Base-by-base conservation (phyloP, 2,888 invertebrate genomes). In the Microplitis deprimator region DNA sequence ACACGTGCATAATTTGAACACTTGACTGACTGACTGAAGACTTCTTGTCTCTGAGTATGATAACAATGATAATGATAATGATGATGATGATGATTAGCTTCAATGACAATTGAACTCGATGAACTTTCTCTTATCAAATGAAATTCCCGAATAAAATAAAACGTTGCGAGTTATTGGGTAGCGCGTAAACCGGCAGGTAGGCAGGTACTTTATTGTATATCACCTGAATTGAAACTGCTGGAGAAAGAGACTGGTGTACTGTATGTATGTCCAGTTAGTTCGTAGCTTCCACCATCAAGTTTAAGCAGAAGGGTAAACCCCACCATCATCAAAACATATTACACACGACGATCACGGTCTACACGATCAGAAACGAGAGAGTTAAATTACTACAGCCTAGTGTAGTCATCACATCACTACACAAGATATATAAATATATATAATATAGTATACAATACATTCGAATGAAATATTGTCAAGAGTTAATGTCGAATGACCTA, bases 241-340 rank as follows among this genome's bases (percentile, higher is more conserved):
- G 85, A 85, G 86, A 87, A 86, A 87, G 86, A 87, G 86, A 88
- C 88, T 88, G 88, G 82, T 80, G 81, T 82, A 84, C 83, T 81
- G 86, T 85, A 84, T 84, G 85, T 83, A 83, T 87, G 88, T 88
- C 89, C 88, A 88, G 89, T 88, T 89, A 88, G 86, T 85, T 88
- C 83, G 85, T 83, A 84, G 85, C 86, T 85, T 84, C 85, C 83
- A 84, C 81, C 73, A 73, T 50, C 50, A 50, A 50, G 50, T 50
- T 50, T 50, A 62, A 81, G 84, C 86, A 87, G 85, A 87, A 87
- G 87, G 85, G 85, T 85, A 84, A 82, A 79, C 85, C 84, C 85
- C 85, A 80, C 83, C 85, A 82, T 82, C 13, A 67, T 67, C 17
- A 29, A 7, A 40, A 13, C 17, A 68, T 16, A 41, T 41, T 41